Evolutionary conservation across 2,888 invertebrate genomes (phyloP), one percentile per base, ranked within the genome.

Genomic region (Ochlodes sylvanus): DNA sequence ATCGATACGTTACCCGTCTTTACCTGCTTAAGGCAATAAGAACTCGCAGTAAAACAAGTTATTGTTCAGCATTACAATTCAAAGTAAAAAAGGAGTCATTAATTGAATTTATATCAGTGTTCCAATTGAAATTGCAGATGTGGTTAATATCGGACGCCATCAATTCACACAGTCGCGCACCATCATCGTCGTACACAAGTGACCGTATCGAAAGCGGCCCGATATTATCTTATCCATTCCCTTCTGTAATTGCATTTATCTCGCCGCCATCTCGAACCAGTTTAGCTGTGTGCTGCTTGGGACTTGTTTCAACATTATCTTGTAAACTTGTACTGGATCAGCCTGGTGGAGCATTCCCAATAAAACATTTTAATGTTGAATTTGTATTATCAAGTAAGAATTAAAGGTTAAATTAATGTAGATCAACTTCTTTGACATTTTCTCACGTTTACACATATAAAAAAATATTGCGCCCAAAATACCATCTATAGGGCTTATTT

Each of bases 181-280:
- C 58, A 66, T 50, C 50, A 65, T 52, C 65, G 27, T 58, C 65
- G 52, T 34, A 10, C 65, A 66, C 58, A 52, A 66, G 60, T 66
- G 60, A 60, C 52, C 66, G 66, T 66, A 54, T 60, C 60, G 60
- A 54, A 58, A 32, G 27, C 17, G 56, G 19, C 17, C 17, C 54
- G 52, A 66, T 66, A 52, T 66, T 60, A 66, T 66, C 58, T 66
- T 54, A 66, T 66, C 54, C 66, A 60, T 54, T 66, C 66, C 66
- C 60, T 66, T 60, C 66, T 73, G 73, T 76, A 76, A 75, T 78
- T 76, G 78, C 76, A 62, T 75, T 75, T 75, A 79, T 78, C 76
- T 73, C 63, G 61, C 38, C 67, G 58, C 52, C 69, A 75, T 77
- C 76, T 70, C 44, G 68, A 69, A 73, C 62, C 67, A 66, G 70